Base-by-base conservation (phyloP, 2,888 invertebrate genomes). In the Laspeyria flexula region DNA sequence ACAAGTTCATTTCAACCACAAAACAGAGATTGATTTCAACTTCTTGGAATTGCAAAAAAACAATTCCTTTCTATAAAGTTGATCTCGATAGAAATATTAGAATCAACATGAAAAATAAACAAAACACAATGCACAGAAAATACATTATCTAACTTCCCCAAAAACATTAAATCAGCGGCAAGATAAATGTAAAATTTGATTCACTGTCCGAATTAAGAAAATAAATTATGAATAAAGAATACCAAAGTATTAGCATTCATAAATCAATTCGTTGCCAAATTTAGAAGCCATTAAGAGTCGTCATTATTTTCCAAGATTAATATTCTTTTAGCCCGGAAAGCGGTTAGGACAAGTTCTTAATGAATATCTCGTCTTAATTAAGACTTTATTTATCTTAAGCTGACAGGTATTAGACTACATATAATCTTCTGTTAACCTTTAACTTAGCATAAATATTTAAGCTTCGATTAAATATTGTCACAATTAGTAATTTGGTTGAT, bases 281-380 rank as follows among this genome's bases (percentile, higher is more conserved):
- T 45, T 33, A 13, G n/a, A 4, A 37, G 37, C 18, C 23, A 21
- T 42, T 25, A 42, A 1, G 13, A 42, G 15, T 46, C 33, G 23
- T 33, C 38, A 23, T 43, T 46, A 46, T 25, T 30, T 25, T 13
- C 1, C 6, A 18, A 31, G 29, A 47, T 43, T 35, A 47, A 46
- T 43, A 53, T 43, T 52, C 38, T 18, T 33, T 30, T 25, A 35
- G 9, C 0, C 12, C 6, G 16, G 27, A 33, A 3, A 47, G 23
- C 34, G 29, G 42, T 46, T 34, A 43, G 43, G 31, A 54, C 42
- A 44, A 47, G 16, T 51, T 48, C 29, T 29, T 34, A 51, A 51
- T 55, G 42, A 51, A 48, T 48, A 43, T 44, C 41, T 15, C 37
- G 9, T 37, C 11, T 37, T 42, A 25, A 43, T n/a, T 0, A 27